These are phyloP conservation scores for Thripadectes ignobilis DNA, from an alignment of 2,797 vertebrate genomes.

Conservation along the genomic window DNA sequence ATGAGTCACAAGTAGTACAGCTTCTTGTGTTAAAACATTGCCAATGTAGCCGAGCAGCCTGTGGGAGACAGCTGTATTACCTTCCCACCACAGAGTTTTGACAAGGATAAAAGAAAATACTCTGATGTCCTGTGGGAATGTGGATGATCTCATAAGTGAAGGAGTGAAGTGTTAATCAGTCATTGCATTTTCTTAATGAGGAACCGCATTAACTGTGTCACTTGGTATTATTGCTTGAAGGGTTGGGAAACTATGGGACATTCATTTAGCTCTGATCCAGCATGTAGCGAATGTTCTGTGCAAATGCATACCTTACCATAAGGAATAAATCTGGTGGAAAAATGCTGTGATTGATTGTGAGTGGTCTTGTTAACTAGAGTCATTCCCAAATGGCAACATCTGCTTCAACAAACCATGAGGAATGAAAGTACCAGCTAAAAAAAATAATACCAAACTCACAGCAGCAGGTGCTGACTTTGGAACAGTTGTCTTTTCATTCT, in stretches of 20 bases:
- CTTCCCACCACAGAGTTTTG: not conserved
- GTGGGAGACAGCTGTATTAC: not conserved
- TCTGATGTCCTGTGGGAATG: not conserved
- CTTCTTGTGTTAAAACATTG: not conserved
- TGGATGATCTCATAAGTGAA: constrained; percentile 13
- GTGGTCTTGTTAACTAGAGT: constrained; percentile 55
- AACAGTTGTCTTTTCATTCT: constrained; percentile 45
- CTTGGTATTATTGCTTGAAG: constrained; percentile 12
- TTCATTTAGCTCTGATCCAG: not conserved
- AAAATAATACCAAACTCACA: constrained; percentile 34
- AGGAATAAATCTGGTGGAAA: constrained; percentile 54
- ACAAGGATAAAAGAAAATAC: not conserved
- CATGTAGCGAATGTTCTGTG: not conserved
- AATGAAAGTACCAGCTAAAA: constrained; percentile 59
- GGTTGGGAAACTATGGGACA: not conserved
- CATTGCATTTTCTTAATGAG: constrained; percentile 8
- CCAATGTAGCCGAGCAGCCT: rapidly evolving
- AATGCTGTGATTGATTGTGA: constrained; percentile 54
- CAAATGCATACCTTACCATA: constrained; percentile 36
- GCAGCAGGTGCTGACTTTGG: constrained; percentile 65
- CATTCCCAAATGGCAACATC: constrained; percentile 55
- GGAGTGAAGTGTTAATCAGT: constrained; percentile 24
- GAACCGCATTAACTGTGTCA: constrained; percentile 3
- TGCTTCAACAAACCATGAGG: constrained; percentile 65
- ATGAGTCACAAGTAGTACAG: rapidly evolving